Evolutionary conservation across 2,797 vertebrate genomes (phyloP).

Genomic region (Takifugu ocellatus): DNA sequence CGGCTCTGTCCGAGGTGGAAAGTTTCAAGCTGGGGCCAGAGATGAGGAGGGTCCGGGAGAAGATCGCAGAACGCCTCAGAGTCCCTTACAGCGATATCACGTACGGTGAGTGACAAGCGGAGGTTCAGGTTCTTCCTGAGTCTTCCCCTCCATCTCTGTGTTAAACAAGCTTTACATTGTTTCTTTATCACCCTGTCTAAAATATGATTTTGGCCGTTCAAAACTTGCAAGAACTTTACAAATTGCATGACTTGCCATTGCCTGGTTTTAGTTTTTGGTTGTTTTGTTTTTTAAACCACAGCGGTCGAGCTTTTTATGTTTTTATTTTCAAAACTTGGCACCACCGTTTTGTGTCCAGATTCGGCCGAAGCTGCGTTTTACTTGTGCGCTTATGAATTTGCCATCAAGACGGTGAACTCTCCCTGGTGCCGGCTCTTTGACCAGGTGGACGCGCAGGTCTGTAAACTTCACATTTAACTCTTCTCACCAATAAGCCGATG

Average conservation of each 20-base stretch:
- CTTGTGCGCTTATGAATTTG: slow-evolving; percentile 90
- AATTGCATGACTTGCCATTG: too few relatives aligned
- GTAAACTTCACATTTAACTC: neutral
- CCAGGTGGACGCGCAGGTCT: slow-evolving; percentile 86
- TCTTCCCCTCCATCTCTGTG: neutral
- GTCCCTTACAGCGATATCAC: slow-evolving; percentile 74
- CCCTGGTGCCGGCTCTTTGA: slow-evolving; percentile 92
- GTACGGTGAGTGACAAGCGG: slow-evolving; percentile 65
- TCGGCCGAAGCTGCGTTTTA: slow-evolving; percentile 90
- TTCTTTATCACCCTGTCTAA: too few relatives aligned
- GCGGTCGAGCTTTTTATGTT: too few relatives aligned
- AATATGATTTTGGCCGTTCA: too few relatives aligned
- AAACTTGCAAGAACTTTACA: too few relatives aligned
- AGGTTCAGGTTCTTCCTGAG: neutral
- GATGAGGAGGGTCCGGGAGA: slow-evolving; percentile 83
- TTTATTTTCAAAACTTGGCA: neutral
- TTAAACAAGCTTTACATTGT: too few relatives aligned
- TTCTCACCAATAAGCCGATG: too few relatives aligned
- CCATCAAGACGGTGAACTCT: slow-evolving; percentile 84
- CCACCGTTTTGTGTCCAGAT: slow-evolving; percentile 69
- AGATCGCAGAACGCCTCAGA: slow-evolving; percentile 80
- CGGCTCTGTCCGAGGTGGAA: slow-evolving; percentile 80
- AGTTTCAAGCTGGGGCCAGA: slow-evolving; percentile 85
- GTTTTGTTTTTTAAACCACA: too few relatives aligned
- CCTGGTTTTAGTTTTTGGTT: too few relatives aligned